phyloP scores from a whole-genome alignment of 2,113 vertebrate species.

The Euleptes europaea region DNA sequence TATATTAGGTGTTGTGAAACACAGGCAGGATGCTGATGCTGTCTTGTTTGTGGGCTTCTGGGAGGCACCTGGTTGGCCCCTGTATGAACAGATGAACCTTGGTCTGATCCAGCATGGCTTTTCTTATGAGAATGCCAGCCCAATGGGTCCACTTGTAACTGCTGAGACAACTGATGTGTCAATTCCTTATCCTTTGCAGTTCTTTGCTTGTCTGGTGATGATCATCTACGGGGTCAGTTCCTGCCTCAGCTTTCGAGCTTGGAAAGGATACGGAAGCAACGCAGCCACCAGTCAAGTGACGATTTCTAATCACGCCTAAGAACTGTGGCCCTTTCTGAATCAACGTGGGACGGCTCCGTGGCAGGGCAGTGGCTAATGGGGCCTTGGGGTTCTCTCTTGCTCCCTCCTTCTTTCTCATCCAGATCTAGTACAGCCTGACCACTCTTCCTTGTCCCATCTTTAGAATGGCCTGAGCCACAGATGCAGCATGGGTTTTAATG shows the following conservation, averaged over 20 bases:
- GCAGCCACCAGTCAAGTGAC: slow-evolving; percentile 80
- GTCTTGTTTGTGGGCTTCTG: too few species aligned
- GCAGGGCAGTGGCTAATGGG: not conserved
- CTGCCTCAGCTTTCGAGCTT: slow-evolving; percentile 85
- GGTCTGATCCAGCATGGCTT: too few species aligned
- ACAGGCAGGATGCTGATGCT: too few species aligned
- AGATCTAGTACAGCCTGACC: not conserved
- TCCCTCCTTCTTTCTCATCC: accelerated
- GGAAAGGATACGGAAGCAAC: slow-evolving; percentile 82
- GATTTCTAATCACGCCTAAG: slow-evolving; percentile 72
- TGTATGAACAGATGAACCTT: too few species aligned
- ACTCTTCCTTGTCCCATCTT: not conserved
- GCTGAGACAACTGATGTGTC: too few species aligned
- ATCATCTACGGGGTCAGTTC: slow-evolving; percentile 79
- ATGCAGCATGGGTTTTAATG: slow-evolving; percentile 21
- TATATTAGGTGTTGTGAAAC: too few species aligned
- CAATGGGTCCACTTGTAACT: not conserved
- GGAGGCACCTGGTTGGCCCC: too few species aligned
- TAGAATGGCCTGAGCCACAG: accelerated
- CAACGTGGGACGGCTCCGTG: accelerated
- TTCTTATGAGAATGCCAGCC: not conserved
- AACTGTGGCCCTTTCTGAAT: accelerated
- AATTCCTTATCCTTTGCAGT: slow-evolving; percentile 71
- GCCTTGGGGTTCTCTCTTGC: not conserved
- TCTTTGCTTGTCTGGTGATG: slow-evolving; percentile 83